phyloP scores from a whole-genome alignment of 2,113 vertebrate species.

The Cricetomys ansorgei region DNA sequence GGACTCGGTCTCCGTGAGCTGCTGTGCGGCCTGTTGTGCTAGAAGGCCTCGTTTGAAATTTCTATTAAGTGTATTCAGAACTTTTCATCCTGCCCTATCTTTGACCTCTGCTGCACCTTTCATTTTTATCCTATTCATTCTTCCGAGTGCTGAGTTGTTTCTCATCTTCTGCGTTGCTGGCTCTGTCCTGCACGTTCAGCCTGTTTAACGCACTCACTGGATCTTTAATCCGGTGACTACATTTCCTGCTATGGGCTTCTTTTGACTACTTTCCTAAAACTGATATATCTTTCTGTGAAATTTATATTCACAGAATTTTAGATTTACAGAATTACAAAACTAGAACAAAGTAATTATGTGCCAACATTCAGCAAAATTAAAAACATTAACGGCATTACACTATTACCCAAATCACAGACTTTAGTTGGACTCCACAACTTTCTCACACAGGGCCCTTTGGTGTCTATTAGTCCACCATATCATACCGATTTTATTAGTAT shows the following conservation, averaged over 20 bases:
- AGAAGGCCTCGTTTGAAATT: background rate
- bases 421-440: background rate
- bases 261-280: background rate
- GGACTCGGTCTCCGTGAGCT: too few species aligned
- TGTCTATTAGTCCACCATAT: background rate
- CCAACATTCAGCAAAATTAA: background rate
- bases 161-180: background rate
- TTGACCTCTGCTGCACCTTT: background rate
- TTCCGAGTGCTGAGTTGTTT: background rate
- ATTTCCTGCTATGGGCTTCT: background rate
- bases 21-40: too few species aligned
- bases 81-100: background rate
- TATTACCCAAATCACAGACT: background rate
- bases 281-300: background rate
- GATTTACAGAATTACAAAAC: background rate
- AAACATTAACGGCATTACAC: background rate
- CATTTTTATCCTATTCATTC: background rate
- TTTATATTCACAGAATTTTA: background rate
- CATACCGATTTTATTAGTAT: background rate
- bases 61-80: background rate
- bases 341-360: too few species aligned
- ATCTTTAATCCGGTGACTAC: background rate
- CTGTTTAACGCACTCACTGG: background rate
- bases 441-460: background rate
- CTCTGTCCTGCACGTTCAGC: background rate